Conservation (phyloP, 1,140 invertebrate genomes). For the Cherax quadricarinatus region DNA sequence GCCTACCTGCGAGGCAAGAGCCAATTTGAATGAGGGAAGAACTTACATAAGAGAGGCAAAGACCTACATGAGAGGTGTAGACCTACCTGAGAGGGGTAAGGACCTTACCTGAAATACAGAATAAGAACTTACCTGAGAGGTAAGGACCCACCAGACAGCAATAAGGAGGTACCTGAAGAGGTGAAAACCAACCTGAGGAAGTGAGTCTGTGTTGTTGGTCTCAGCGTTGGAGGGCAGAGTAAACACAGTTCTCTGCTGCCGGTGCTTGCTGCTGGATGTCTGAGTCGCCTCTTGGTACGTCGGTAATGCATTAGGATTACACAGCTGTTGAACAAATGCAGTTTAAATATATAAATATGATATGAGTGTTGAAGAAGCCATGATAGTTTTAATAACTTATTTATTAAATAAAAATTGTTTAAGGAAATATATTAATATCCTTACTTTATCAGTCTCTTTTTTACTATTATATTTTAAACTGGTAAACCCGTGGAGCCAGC, state of each 20-base stretch:
- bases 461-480: too few species aligned
- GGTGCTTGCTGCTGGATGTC: slow-evolving; percentile 28
- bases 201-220: not conserved
- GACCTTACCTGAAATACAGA: not conserved
- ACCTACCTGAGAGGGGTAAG: not conserved
- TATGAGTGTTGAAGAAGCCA: too few species aligned
- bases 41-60: not conserved
- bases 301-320: slow-evolving; percentile 67
- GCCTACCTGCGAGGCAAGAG: too few species aligned
- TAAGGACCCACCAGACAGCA: not conserved
- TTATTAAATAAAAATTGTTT: too few species aligned
- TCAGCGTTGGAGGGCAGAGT: slow-evolving; percentile 24
- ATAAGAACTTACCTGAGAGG: not conserved
- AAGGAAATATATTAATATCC: too few species aligned
- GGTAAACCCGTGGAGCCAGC: too few species aligned
- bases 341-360: too few species aligned
- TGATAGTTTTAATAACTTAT: too few species aligned
- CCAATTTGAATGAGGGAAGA: too few species aligned
- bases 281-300: slow-evolving; percentile 69
- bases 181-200: not conserved
- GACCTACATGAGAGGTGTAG: not conserved
- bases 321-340: slow-evolving; percentile 42
- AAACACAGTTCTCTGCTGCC: slow-evolving; percentile 25
- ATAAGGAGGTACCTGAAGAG: not conserved
- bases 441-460: too few species aligned